Evolutionary conservation across 2,113 vertebrate genomes (phyloP).

Genomic region (Maccullochella peelii): DNA sequence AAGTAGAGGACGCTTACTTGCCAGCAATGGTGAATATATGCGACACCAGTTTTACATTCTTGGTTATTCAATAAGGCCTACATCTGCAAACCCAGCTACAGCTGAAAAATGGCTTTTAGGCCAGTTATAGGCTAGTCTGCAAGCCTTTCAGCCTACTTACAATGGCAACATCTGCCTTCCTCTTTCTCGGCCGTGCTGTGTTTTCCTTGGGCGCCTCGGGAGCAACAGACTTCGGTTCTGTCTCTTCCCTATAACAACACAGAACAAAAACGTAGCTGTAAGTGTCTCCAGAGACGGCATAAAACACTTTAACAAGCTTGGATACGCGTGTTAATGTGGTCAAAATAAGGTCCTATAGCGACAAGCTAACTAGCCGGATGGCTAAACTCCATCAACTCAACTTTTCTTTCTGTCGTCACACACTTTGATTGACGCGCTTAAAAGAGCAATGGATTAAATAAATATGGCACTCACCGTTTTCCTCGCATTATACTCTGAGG

Average conservation of each 20-base stretch:
- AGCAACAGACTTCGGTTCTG: conserved; percentile 72
- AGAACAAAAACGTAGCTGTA: background rate
- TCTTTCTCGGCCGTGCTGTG: conserved; percentile 88
- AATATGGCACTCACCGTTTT: conserved; percentile 75
- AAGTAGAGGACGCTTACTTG: background rate
- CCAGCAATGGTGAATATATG: background rate
- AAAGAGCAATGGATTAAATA: background rate
- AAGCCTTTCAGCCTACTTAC: conserved; percentile 84
- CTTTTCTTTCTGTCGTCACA: conserved; percentile 39
- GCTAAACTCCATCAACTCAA: conserved; percentile 58
- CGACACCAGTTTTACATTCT: background rate
- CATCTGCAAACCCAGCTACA: background rate
- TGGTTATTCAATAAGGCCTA: background rate
- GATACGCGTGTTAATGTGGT: background rate
- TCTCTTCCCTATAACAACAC: conserved; percentile 71
- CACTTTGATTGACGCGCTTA: conserved; percentile 33
- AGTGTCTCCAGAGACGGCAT: background rate
- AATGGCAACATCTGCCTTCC: conserved; percentile 94
- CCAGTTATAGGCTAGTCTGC: background rate
- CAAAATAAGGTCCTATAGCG: conserved; percentile 25
- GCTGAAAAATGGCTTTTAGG: background rate
- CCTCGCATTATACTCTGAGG: conserved; percentile 80
- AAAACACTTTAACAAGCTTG: background rate
- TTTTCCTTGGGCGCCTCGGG: conserved; percentile 70
- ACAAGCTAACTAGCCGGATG: conserved; percentile 69